phyloP scores from a whole-genome alignment of 1,140 invertebrate species.

The Drosophila nigromelanica region DNA sequence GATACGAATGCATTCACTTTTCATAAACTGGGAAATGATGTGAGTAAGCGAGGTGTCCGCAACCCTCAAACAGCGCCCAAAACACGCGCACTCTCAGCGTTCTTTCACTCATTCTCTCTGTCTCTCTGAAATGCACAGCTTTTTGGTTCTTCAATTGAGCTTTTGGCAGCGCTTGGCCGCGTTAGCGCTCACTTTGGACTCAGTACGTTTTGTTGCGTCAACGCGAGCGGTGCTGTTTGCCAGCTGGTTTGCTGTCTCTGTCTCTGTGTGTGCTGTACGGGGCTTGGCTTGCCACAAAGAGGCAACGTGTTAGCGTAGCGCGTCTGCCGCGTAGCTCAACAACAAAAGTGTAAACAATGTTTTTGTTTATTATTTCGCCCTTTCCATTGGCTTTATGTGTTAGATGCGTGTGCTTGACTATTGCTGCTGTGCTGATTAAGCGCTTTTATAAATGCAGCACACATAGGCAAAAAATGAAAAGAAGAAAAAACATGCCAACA shows the following conservation, averaged over 20 bases:
- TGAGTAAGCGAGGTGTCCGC: conserved; percentile 41
- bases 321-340: conserved; percentile 41
- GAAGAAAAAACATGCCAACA: conserved; percentile 32
- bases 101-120: conserved; percentile 2
- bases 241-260: conserved; percentile 1
- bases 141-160: conserved; percentile 34
- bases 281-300: conserved; percentile 61
- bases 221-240: conserved; percentile 52
- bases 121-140: conserved; percentile 30
- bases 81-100: conserved; percentile 15
- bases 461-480: conserved; percentile 17
- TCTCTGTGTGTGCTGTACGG: conserved; percentile 25
- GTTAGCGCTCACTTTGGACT: conserved; percentile 27
- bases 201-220: conserved; percentile 56
- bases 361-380: conserved; percentile 47
- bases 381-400: conserved; percentile 14
- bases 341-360: conserved; percentile 74
- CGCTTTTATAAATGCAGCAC: conserved; percentile 58
- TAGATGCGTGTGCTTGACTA: conserved; percentile 3
- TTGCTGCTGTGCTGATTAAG: conserved; percentile 53
- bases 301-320: conserved; percentile 74
- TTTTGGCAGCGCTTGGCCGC: conserved; percentile 31
- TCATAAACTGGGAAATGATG: conserved; percentile 36
- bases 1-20: conserved; percentile 60
- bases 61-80: conserved; percentile 8